Evolutionary conservation across 2,888 invertebrate genomes (phyloP).

Genomic region (Hetaerina titia): DNA sequence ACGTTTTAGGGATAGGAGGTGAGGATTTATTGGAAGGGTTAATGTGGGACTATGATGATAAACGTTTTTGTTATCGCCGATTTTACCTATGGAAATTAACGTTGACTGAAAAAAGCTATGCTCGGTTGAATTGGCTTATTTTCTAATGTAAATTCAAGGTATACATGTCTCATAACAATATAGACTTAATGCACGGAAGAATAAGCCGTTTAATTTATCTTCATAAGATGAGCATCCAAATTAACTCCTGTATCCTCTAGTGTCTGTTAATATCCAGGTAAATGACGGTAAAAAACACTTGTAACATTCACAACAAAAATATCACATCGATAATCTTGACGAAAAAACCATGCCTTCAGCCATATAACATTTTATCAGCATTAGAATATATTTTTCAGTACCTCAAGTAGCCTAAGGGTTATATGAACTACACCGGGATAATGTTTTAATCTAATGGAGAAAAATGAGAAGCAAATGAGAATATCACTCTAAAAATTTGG

Average conservation of each 20-base stretch:
- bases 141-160: background rate
- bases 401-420: too few relatives aligned
- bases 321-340: too few relatives aligned
- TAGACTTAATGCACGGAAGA: background rate
- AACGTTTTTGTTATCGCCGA: background rate
- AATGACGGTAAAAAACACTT: too few relatives aligned
- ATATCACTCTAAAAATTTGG: too few relatives aligned
- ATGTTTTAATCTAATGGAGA: too few relatives aligned
- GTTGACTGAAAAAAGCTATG: background rate
- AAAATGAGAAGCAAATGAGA: too few relatives aligned
- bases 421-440: too few relatives aligned
- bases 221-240: background rate
- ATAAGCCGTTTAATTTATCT: background rate
- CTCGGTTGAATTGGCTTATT: background rate
- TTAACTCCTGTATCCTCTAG: background rate
- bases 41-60: conserved; percentile 47
- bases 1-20: conserved; percentile 49
- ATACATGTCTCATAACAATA: background rate
- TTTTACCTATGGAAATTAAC: background rate
- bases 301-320: too few relatives aligned
- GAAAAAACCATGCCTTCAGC: too few relatives aligned
- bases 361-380: too few relatives aligned
- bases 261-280: too few relatives aligned
- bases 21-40: conserved; percentile 6
- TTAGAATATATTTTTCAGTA: too few relatives aligned